Base-by-base conservation (phyloP, 2,888 invertebrate species). In the Dryomyza anilis region DNA sequence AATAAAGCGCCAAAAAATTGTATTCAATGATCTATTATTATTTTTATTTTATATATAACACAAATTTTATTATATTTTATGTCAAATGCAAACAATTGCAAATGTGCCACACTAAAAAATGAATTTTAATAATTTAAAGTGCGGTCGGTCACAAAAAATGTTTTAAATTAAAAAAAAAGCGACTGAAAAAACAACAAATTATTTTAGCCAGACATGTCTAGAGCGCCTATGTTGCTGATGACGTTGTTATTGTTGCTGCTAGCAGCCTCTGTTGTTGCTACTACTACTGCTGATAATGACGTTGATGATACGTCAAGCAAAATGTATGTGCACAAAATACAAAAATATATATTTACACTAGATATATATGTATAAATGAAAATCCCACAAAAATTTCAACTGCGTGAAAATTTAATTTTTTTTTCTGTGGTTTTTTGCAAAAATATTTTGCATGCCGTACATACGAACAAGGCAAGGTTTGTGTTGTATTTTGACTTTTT, bases 301-400 rank as follows among this genome's bases (percentile, higher is more conserved):
- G 53, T 29, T 53, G 23, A 1, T 30, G 27, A n/a, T 29, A 16
- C 1, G 64, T 29, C 39, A 30, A 43, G 30, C 30, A 29, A 50
- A 23, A 7, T 14, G 52, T 53, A 8, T 36, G 58, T 23, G 25
- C 39, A 58, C 27, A n/a, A 21, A 45, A 2, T 5, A 6, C 21
- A 6, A 39, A 25, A 46, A 30, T 59, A 43, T 33, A 55, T 45
- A 45, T 25, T 45, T 21, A 12, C 33, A 45, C 48, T 61, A 27
- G 52, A 27, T 53, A 27, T 52, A 14, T 27, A 43, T n/a, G 14
- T 36, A 14, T 43, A 19, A 27, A 43, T 61, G 39, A 56, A 46
- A 36, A 45, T 14, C 12, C 43, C 64, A 43, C 52, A 64, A 64
- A 63, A 58, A 57, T 50, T 64, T 58, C 52, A 58, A 58, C 64